Percentiles rank a stretch among this genome's conserved stretches.
Evolutionary conservation across 2,888 invertebrate genomes (phyloP).

Genomic region (Epinotia bilunana): DNA sequence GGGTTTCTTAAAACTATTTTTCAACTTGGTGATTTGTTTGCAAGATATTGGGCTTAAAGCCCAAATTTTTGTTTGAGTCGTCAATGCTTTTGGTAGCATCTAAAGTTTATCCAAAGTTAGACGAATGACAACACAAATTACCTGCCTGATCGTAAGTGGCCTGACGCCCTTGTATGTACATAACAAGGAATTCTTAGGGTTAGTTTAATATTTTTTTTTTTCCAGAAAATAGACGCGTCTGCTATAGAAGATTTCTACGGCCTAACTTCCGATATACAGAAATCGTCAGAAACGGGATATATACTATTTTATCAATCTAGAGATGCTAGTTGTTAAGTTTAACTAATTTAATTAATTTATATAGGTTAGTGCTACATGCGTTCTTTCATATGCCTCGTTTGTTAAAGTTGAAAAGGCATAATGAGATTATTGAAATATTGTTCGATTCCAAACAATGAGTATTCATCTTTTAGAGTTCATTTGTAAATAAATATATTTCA

Average conservation of each 20-base stretch:
- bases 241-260: slow-evolving; percentile 99
- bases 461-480: slow-evolving; percentile 65
- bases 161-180: no score
- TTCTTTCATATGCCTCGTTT: slow-evolving; percentile 75
- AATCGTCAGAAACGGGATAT: slow-evolving; percentile 99
- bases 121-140: no score
- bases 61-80: no score
- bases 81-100: no score
- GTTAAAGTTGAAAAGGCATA: slow-evolving; percentile 81
- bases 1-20: no score
- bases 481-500: slow-evolving; percentile 76
- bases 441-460: slow-evolving; percentile 69
- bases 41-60: no score
- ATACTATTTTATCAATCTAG: slow-evolving; percentile 99
- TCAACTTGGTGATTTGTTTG: no score
- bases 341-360: slow-evolving; percentile 74
- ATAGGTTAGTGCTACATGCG: slow-evolving; percentile 72
- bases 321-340: slow-evolving; percentile 87
- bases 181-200: slow-evolving; percentile 49
- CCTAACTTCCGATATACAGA: slow-evolving; percentile 98
- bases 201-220: slow-evolving; percentile 50
- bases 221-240: slow-evolving; percentile 99
- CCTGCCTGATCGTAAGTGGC: no score
- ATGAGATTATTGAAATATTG: slow-evolving; percentile 72
- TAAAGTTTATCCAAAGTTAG: no score